Conservation (phyloP, 2,113 vertebrate genomes). For the Saguinus imperator region DNA sequence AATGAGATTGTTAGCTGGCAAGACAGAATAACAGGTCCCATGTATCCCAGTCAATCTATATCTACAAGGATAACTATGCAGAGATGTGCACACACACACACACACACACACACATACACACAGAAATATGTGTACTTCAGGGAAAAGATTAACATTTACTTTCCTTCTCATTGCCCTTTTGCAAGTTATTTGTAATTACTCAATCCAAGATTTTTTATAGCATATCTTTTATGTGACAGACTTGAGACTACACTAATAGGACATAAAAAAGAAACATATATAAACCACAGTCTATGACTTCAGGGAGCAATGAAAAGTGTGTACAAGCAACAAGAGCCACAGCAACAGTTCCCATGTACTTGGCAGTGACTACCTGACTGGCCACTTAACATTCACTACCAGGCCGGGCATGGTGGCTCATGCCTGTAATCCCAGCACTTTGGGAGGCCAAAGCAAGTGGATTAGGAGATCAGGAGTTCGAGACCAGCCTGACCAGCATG, state of each 20-base stretch:
- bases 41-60: neutral
- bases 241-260: neutral
- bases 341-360: rapidly evolving
- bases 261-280: neutral
- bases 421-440: no score
- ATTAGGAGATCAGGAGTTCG: no score
- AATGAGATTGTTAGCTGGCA: neutral
- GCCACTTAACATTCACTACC: rapidly evolving
- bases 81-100: neutral
- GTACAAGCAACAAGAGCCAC: no score
- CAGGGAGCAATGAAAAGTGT: neutral
- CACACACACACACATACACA: neutral
- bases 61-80: neutral
- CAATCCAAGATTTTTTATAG: neutral
- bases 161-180: neutral
- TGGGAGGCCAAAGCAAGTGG: no score
- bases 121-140: neutral
- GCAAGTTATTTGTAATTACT: neutral
- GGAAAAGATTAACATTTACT: neutral
- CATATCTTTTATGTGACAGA: neutral
- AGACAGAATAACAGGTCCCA: neutral
- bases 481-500: no score
- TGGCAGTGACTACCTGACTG: neutral
- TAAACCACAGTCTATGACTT: neutral
- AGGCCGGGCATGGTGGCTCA: no score